A percentile compares a stretch with the other conserved stretches of the same genome.
phyloP scores from a whole-genome alignment of 2,888 invertebrate species.

The Drosophila buzzatii region DNA sequence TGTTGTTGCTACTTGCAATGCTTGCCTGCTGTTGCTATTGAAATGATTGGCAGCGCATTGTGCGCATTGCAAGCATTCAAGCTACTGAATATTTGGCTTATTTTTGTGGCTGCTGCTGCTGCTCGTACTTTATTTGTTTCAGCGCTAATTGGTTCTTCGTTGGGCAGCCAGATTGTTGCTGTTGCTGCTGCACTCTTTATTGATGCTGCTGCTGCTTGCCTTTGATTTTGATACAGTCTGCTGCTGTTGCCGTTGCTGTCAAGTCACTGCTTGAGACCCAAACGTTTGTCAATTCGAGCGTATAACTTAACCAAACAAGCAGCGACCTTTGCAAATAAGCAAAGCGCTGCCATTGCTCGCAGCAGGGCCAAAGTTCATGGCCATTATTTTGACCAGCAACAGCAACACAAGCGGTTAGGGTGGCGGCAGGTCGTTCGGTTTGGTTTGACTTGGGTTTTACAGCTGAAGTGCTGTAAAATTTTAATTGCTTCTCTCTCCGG shows the following conservation, averaged over 20 bases:
- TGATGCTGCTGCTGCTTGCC: neutral
- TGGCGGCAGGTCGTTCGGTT: constrained; percentile 1
- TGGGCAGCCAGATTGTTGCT: neutral
- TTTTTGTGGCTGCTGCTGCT: neutral
- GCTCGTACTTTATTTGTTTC: neutral
- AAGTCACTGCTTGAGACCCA: constrained; percentile 18
- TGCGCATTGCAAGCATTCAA: neutral
- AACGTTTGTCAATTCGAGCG: constrained; percentile 37
- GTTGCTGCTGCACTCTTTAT: neutral
- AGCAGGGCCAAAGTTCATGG: constrained; percentile 57
- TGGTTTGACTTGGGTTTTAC: neutral
- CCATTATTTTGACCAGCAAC: constrained; percentile 50
- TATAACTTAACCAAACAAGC: constrained; percentile 35
- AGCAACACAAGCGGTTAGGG: neutral
- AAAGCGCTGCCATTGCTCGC: constrained; percentile 7
- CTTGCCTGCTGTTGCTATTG: neutral
- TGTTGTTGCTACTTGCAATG: neutral
- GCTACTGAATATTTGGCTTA: neutral
- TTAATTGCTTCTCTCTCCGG: constrained; percentile 61
- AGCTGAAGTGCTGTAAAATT: constrained; percentile 62
- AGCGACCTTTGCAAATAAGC: constrained; percentile 30
- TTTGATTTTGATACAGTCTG: constrained; percentile 2
- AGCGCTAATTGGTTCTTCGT: neutral
- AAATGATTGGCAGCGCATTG: neutral
- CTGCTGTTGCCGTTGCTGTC: neutral